A percentile compares a stretch with the other conserved stretches of the same genome.
Conservation (phyloP, 2,888 invertebrate species). For the Pandemis heparana region DNA sequence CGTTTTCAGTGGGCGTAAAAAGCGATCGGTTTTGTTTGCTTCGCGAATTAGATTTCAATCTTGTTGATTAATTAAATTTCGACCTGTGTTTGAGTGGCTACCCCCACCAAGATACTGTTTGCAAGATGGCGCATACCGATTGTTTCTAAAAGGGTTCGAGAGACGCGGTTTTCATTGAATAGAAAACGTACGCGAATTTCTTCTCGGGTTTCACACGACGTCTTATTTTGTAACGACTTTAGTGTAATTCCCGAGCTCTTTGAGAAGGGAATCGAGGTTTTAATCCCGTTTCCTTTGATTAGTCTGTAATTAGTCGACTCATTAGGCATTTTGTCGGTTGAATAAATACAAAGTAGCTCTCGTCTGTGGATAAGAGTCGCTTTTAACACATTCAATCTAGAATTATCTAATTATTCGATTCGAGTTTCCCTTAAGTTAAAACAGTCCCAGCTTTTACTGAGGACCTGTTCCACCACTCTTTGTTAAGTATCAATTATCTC, state of each 20-base stretch:
- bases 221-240: not conserved
- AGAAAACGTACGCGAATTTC: not conserved
- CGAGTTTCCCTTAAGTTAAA: not conserved
- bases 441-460: not conserved
- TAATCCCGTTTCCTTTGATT: conserved; percentile 13
- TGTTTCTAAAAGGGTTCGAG: not conserved
- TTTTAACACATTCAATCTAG: conserved; percentile 1
- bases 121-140: not conserved
- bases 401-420: not conserved
- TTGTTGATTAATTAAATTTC: not conserved
- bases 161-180: not conserved
- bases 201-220: not conserved
- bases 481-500: too few relatives aligned
- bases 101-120: not conserved
- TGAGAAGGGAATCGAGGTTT: conserved; percentile 1
- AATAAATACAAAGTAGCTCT: conserved; percentile 3
- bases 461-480: not conserved
- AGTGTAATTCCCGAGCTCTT: conserved; percentile 2
- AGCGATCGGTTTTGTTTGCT: conserved; percentile 21
- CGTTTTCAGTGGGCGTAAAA: conserved; percentile 13
- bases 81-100: not conserved
- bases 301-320: conserved; percentile 5
- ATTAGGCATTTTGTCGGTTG: conserved; percentile 1
- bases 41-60: not conserved
- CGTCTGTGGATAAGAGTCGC: not conserved